These are phyloP conservation scores for Pristionchus fissidentatus DNA, from an alignment of 2,888 invertebrate species.

Conservation along the genomic window DNA sequence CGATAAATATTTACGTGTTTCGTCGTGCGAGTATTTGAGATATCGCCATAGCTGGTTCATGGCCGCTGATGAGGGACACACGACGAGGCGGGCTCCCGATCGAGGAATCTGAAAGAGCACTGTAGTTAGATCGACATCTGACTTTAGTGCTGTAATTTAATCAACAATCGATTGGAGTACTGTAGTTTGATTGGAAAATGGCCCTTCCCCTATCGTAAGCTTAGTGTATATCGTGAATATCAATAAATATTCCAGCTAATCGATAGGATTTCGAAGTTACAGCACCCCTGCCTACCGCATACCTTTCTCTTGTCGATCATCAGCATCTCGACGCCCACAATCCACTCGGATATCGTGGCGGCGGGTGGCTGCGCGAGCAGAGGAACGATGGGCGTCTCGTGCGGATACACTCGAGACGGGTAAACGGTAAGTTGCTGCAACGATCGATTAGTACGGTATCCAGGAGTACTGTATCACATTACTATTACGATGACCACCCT, in stretches of 20 bases:
- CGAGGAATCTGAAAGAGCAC: slow-evolving; percentile 7
- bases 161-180: too few relatives aligned
- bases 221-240: too few relatives aligned
- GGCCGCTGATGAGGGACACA: not conserved
- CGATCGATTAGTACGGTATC: not conserved
- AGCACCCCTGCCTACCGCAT: not conserved
- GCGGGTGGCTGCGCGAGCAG: not conserved
- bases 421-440: not conserved
- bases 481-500: too few relatives aligned
- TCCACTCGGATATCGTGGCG: slow-evolving; percentile 1
- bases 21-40: not conserved
- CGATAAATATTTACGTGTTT: not conserved
- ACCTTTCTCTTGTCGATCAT: not conserved
- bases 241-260: too few relatives aligned
- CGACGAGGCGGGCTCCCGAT: not conserved
- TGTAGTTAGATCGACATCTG: too few relatives aligned
- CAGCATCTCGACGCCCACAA: not conserved
- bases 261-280: too few relatives aligned
- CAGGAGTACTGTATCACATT: too few relatives aligned
- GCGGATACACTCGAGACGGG: not conserved
- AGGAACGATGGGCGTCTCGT: not conserved
- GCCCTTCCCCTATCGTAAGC: too few relatives aligned
- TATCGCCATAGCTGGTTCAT: not conserved
- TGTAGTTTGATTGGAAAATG: too few relatives aligned
- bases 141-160: too few relatives aligned